Evolutionary conservation across 2,888 invertebrate species (phyloP).

Genomic region (Drosophila cracens): DNA sequence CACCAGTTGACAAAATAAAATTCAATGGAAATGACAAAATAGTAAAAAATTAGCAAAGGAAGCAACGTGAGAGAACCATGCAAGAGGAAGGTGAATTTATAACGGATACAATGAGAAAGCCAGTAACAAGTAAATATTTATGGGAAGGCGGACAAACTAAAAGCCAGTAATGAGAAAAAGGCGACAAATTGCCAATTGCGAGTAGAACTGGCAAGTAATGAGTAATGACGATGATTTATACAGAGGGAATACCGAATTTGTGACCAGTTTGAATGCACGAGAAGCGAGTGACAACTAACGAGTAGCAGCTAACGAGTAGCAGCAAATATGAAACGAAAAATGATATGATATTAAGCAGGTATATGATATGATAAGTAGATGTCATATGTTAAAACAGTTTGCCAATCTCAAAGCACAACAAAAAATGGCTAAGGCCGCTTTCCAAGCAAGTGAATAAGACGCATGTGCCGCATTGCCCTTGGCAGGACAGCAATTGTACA

Average conservation of each 20-base stretch:
- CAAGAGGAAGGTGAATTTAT: background rate
- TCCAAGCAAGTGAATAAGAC: conserved; percentile 31
- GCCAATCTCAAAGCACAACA: conserved; percentile 2
- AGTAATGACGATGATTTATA: background rate
- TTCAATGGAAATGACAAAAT: background rate
- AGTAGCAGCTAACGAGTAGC: background rate
- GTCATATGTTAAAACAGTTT: conserved; percentile 2
- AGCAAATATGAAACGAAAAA: background rate
- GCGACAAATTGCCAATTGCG: background rate
- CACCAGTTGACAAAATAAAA: background rate
- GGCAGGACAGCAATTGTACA: conserved; percentile 1
- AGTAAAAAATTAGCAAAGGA: background rate
- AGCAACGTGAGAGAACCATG: no score
- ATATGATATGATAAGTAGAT: background rate
- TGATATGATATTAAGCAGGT: background rate
- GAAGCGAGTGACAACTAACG: background rate
- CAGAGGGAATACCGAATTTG: background rate
- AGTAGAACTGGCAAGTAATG: background rate
- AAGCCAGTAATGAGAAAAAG: background rate
- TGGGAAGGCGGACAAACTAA: background rate
- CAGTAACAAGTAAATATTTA: background rate
- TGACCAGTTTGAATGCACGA: background rate
- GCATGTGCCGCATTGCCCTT: conserved; percentile 44
- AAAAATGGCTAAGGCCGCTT: conserved; percentile 10
- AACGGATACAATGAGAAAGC: background rate